Percentiles rank a stretch among this genome's conserved stretches.
phyloP scores from a whole-genome alignment of 92 coral and sea anemone genomes.

The Palythoa grandis region DNA sequence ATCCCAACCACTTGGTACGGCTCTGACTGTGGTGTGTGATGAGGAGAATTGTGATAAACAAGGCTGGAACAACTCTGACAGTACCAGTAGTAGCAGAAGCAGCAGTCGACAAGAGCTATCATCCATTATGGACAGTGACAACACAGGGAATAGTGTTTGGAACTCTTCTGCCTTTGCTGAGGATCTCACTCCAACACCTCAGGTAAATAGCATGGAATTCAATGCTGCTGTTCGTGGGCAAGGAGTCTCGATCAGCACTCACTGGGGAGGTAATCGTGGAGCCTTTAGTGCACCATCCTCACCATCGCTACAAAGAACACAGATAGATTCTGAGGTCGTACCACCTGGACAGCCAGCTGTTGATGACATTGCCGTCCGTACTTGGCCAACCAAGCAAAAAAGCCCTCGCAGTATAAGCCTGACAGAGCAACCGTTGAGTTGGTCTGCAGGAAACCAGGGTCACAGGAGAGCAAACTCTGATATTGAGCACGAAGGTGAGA shows the following conservation, averaged over 20 bases:
- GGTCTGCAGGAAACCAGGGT: slow-evolving; percentile 68
- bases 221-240: slow-evolving; percentile 82
- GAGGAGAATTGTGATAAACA: slow-evolving; percentile 83
- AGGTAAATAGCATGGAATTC: slow-evolving; percentile 59
- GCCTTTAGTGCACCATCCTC: slow-evolving; percentile 99
- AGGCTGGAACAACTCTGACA: slow-evolving; percentile 98
- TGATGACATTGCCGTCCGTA: slow-evolving; percentile 92
- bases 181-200: slow-evolving; percentile 89
- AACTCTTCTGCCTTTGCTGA: slow-evolving; percentile 83
- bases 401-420: slow-evolving; percentile 89
- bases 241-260: slow-evolving; percentile 57
- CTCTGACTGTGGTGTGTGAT: slow-evolving; percentile 85
- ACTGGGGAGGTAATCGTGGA: slow-evolving; percentile 89
- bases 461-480: slow-evolving; percentile 81
- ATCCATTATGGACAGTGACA: slow-evolving; percentile 94
- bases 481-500: slow-evolving; percentile 65
- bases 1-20: slow-evolving; percentile 54
- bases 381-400: slow-evolving; percentile 87
- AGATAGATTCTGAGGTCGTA: slow-evolving; percentile 77
- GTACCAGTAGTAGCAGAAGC: slow-evolving; percentile 96
- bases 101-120: slow-evolving; percentile 97
- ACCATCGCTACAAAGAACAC: slow-evolving; percentile 91
- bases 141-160: slow-evolving; percentile 64
- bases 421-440: slow-evolving; percentile 76
- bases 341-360: slow-evolving; percentile 85